Percentiles rank a stretch among this genome's conserved stretches.
Conservation (phyloP, 2,113 vertebrate genomes). For the Sialia sialis region DNA sequence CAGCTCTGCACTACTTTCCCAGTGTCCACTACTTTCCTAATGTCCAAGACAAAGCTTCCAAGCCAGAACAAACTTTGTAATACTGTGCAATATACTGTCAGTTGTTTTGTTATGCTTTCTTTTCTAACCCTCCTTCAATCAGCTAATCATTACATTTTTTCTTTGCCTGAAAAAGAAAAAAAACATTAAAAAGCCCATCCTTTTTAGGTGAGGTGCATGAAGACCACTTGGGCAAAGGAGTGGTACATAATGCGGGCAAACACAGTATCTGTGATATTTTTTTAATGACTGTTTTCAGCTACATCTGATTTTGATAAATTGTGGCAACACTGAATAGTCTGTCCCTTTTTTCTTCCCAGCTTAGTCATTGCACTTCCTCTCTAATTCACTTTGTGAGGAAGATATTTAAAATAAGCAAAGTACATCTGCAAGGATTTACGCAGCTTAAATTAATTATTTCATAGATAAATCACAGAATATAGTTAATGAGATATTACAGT, state of each 20-base stretch:
- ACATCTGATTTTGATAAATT: background rate
- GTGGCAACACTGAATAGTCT: background rate
- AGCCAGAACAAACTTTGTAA: background rate
- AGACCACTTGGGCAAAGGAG: background rate
- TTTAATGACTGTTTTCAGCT: background rate
- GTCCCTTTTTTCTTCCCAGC: background rate
- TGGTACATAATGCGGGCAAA: background rate
- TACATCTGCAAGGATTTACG: background rate
- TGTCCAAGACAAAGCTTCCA: background rate
- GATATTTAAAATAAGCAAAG: background rate
- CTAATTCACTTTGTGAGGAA: background rate
- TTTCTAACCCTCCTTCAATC: background rate
- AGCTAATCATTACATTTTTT: background rate
- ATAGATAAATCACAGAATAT: background rate
- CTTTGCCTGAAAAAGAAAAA: background rate
- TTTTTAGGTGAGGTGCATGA: background rate
- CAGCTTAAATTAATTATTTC: background rate
- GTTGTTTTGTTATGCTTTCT: background rate
- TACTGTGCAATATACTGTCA: background rate
- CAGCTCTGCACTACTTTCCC: background rate
- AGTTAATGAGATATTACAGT: background rate
- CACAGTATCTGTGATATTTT: background rate
- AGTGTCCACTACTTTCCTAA: background rate
- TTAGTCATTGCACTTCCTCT: background rate
- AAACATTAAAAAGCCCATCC: background rate